A percentile compares a stretch with the other conserved stretches of the same genome.
phyloP scores from a whole-genome alignment of 2,888 invertebrate species.

The Cephus nigrinus region DNA sequence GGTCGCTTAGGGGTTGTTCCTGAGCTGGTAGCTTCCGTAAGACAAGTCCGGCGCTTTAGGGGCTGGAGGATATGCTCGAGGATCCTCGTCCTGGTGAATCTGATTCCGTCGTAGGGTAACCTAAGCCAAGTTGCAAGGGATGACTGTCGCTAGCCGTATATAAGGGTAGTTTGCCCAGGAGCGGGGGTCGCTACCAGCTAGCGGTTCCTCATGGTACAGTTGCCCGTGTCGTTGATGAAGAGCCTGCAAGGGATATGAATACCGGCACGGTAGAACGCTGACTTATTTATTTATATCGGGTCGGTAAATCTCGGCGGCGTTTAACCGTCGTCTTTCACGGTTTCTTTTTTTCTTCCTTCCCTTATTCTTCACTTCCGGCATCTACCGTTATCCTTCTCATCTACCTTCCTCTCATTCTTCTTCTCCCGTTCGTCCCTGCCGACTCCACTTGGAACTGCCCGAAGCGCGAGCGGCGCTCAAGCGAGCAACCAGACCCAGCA shows the following conservation, averaged over 20 bases:
- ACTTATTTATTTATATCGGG: constrained; percentile 49
- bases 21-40: background rate
- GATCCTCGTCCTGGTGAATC: background rate
- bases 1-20: background rate
- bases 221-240: background rate
- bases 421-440: background rate
- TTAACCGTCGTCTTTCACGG: constrained; percentile 31
- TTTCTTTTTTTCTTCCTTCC: constrained; percentile 20
- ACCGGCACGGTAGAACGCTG: constrained; percentile 13
- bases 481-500: background rate
- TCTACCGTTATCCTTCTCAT: constrained; percentile 9
- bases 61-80: background rate
- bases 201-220: background rate
- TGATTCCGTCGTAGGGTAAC: background rate
- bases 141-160: background rate
- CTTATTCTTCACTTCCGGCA: background rate
- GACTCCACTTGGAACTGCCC: background rate
- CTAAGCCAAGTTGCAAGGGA: background rate
- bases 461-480: background rate
- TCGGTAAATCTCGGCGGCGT: constrained; percentile 37
- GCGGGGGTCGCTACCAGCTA: background rate
- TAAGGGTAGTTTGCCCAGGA: background rate
- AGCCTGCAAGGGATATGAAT: constrained; percentile 24
- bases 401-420: constrained; percentile 10
- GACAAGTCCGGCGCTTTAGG: background rate